Conservation (phyloP, 2,797 vertebrate species). For the Thripadectes ignobilis region DNA sequence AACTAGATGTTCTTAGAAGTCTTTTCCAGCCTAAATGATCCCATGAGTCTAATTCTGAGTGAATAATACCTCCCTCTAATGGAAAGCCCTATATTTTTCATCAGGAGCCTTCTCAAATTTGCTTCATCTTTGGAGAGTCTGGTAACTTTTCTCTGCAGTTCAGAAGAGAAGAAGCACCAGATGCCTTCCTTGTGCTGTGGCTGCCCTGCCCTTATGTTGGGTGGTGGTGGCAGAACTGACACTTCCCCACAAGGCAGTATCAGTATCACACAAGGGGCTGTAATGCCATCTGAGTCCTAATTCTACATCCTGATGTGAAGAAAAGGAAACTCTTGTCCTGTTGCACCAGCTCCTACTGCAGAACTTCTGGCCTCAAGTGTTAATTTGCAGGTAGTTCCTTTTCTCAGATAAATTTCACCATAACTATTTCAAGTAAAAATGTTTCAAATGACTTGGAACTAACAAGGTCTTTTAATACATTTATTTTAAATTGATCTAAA, state of each 20-base stretch:
- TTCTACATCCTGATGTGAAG: neutral
- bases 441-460: neutral
- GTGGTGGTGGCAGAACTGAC: fast-evolving
- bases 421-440: neutral
- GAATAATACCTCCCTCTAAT: neutral
- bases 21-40: neutral
- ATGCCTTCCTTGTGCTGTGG: no score
- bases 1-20: neutral
- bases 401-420: neutral
- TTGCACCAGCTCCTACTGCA: neutral
- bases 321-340: neutral
- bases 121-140: neutral
- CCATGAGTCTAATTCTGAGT: neutral
- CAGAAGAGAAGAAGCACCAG: neutral
- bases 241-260: neutral
- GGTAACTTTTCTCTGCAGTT: neutral
- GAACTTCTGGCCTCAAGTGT: neutral
- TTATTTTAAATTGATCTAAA: neutral
- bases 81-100: neutral
- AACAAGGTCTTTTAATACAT: neutral
- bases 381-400: neutral
- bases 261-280: neutral
- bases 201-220: neutral
- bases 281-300: neutral
- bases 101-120: neutral